These are phyloP conservation scores for Poecilia gillii DNA, from an alignment of 2,797 vertebrate species.

Conservation along the genomic window DNA sequence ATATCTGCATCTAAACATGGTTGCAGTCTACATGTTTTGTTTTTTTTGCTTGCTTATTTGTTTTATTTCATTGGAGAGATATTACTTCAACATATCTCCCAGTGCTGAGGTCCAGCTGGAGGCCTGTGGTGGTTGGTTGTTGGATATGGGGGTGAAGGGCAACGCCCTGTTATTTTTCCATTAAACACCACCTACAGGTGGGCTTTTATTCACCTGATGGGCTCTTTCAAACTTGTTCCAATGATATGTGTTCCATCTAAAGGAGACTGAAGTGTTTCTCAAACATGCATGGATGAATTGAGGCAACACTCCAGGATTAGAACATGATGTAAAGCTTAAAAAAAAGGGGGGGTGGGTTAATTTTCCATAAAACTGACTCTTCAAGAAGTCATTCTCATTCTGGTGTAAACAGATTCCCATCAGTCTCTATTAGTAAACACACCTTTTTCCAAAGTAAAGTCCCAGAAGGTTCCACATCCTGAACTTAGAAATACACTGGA, in stretches of 20 bases:
- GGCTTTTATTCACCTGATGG: neutral
- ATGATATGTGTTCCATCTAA: neutral
- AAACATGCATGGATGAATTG: no score
- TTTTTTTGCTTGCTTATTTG: neutral
- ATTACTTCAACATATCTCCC: neutral
- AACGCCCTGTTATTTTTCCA: neutral
- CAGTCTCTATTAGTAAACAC: neutral
- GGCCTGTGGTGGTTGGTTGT: neutral
- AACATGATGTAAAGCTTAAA: no score
- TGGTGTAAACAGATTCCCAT: neutral
- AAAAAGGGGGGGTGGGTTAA: no score
- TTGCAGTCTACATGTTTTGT: neutral
- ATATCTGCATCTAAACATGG: neutral
- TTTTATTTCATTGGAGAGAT: neutral
- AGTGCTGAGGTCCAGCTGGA: neutral
- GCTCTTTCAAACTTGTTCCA: neutral
- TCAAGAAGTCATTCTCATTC: neutral
- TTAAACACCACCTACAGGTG: neutral
- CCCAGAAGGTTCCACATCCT: neutral
- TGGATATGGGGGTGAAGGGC: neutral
- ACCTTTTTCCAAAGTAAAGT: neutral
- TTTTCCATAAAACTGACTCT: neutral
- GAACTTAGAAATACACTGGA: neutral
- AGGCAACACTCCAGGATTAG: no score
- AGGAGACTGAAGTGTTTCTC: no score